Evolutionary conservation across 37 sponge, comb jelly and placozoan genomes (phyloP).

Genomic region (Haliclona indistincta): DNA sequence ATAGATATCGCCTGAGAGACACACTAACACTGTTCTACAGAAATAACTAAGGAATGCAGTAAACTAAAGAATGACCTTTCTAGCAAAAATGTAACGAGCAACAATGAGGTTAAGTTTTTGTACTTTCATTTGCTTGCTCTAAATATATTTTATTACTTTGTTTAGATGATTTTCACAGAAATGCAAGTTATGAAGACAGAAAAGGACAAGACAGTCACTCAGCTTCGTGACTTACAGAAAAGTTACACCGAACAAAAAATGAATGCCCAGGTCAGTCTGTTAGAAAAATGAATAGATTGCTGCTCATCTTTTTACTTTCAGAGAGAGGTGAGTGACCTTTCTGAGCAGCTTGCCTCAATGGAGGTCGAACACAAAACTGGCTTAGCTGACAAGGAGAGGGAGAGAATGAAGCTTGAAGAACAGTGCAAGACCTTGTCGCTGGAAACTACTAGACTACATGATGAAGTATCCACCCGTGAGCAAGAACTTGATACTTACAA

Average conservation of each 20-base stretch:
- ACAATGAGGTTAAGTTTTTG: slow-evolving; percentile 1
- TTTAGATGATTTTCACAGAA: slow-evolving; percentile 38
- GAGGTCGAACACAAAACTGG: not conserved
- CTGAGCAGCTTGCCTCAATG: not conserved
- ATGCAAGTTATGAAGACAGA: slow-evolving; percentile 55
- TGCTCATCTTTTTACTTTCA: too few relatives aligned
- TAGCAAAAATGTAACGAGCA: not conserved
- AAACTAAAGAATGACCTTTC: slow-evolving; percentile 25
- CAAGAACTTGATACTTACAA: not conserved
- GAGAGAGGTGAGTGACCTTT: not conserved
- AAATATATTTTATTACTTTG: too few relatives aligned
- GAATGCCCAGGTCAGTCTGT: not conserved
- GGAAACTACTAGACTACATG: not conserved
- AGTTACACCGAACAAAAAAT: slow-evolving; percentile 2
- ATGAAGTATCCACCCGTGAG: not conserved
- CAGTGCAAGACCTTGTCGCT: too few relatives aligned
- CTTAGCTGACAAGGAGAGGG: slow-evolving; percentile 4
- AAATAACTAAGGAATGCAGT: slow-evolving; percentile 16
- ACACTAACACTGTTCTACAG: slow-evolving; percentile 1
- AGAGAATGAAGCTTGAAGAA: not conserved
- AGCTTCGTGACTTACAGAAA: slow-evolving; percentile 14
- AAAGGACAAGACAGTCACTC: slow-evolving; percentile 41
- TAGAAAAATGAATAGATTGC: not conserved
- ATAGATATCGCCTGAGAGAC: not conserved
- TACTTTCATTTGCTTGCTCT: too few relatives aligned